Conservation (phyloP, 2,888 invertebrate species). For the Synergus gifuensis region DNA sequence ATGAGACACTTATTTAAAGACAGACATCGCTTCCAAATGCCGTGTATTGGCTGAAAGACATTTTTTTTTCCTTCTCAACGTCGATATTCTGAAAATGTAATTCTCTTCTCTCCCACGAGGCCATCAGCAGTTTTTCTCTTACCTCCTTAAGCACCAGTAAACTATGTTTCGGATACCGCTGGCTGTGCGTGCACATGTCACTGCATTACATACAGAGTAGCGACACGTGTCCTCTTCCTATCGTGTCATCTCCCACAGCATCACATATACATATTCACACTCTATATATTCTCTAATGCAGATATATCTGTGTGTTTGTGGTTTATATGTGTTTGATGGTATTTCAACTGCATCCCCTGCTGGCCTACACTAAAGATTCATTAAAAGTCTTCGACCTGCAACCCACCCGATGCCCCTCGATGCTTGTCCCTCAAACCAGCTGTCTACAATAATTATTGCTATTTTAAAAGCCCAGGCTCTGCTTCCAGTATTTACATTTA, state of each 20-base stretch:
- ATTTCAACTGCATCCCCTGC: conserved; percentile 29
- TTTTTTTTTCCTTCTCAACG: no score
- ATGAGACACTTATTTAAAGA: no score
- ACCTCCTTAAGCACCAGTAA: conserved; percentile 26
- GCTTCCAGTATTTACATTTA: conserved; percentile 14
- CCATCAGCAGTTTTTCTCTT: conserved; percentile 10
- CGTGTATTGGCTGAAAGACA: no score
- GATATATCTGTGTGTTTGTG: not conserved
- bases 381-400: conserved; percentile 6
- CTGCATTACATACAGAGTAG: conserved; percentile 4
- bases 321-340: conserved; percentile 12
- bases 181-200: conserved; percentile 26
- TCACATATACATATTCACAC: conserved; percentile 2
- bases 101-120: conserved; percentile 24
- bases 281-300: conserved; percentile 10
- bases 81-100: not conserved
- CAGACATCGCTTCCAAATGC: no score
- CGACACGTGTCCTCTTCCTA: conserved; percentile 31
- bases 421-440: not conserved
- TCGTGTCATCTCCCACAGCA: conserved; percentile 14
- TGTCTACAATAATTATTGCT: conserved; percentile 10
- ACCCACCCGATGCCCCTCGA: not conserved
- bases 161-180: not conserved
- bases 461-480: not conserved
- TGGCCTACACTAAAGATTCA: not conserved